Percentiles rank a stretch among this genome's conserved stretches.
phyloP scores from a whole-genome alignment of 2,888 invertebrate species.

The Eudasyphora cyanicolor region DNA sequence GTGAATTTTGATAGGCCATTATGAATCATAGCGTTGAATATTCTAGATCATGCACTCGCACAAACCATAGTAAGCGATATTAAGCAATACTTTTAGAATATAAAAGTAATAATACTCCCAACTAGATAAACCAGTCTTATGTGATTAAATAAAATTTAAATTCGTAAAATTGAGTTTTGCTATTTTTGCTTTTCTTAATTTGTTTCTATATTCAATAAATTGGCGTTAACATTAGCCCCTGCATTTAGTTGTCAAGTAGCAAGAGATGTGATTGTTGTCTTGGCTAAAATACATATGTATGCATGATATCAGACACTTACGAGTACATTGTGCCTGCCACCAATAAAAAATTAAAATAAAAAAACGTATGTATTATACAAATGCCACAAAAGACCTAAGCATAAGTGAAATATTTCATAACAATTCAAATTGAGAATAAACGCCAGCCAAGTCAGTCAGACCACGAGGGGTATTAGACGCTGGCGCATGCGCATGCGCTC shows the following conservation, averaged over 20 bases:
- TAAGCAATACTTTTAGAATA: background rate
- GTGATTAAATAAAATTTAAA: background rate
- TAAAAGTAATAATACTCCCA: background rate
- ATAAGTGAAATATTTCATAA: slow-evolving; percentile 2
- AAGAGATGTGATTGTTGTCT: background rate
- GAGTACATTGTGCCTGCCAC: too few species aligned
- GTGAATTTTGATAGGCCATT: background rate
- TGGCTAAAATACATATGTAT: background rate
- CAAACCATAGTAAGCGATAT: background rate
- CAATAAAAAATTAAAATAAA: background rate
- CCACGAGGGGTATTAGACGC: too few species aligned
- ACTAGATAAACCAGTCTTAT: background rate
- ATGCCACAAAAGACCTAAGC: background rate
- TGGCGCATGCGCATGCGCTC: too few species aligned
- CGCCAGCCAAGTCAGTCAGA: background rate
- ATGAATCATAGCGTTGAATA: slow-evolving; percentile 16
- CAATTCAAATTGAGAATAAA: background rate
- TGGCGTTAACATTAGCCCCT: background rate
- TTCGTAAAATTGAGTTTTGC: slow-evolving; percentile 2
- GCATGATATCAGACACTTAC: slow-evolving; percentile 11
- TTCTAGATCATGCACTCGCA: background rate
- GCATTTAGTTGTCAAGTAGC: slow-evolving; percentile 22
- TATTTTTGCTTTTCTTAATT: background rate
- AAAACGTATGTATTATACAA: background rate
- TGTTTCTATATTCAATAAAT: background rate